A percentile compares a stretch with the other conserved stretches of the same genome.
Evolutionary conservation across 2,888 invertebrate species (phyloP).

Genomic region (Latheticus oryzae): DNA sequence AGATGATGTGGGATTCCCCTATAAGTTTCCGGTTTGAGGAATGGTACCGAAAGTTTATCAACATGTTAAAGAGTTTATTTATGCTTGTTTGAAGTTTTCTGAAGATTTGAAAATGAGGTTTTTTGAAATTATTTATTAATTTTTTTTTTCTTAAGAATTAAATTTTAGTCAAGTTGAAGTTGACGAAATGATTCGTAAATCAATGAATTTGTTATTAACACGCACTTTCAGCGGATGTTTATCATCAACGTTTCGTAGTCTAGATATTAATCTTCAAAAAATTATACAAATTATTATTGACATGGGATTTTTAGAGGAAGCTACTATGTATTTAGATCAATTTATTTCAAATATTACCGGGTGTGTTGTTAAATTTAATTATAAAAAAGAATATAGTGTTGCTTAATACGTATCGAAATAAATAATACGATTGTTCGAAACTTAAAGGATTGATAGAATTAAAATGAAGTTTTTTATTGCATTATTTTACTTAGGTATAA

Average conservation of each 20-base stretch:
- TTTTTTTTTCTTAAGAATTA: background rate
- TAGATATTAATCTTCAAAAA: slow-evolving; percentile 84
- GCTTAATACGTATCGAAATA: no score
- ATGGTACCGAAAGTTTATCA: slow-evolving; percentile 97
- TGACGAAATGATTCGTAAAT: slow-evolving; percentile 89
- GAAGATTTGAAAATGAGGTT: slow-evolving; percentile 79
- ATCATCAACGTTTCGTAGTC: slow-evolving; percentile 88
- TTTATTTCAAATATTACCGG: slow-evolving; percentile 96
- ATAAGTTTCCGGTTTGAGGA: slow-evolving; percentile 91
- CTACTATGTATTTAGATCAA: slow-evolving; percentile 93
- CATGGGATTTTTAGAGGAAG: slow-evolving; percentile 95
- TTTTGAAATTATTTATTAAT: background rate
- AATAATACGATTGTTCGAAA: no score
- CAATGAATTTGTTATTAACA: slow-evolving; percentile 87
- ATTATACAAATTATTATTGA: slow-evolving; percentile 96
- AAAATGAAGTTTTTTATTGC: no score
- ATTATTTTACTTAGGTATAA: no score
- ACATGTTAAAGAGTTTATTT: slow-evolving; percentile 97
- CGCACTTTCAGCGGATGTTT: slow-evolving; percentile 94
- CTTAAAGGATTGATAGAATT: no score
- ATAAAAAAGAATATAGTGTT: background rate
- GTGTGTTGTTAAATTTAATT: slow-evolving; percentile 52
- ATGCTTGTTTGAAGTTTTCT: slow-evolving; percentile 95
- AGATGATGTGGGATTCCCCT: slow-evolving; percentile 64
- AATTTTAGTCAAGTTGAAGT: slow-evolving; percentile 77